Evolutionary conservation across 2,113 vertebrate species (phyloP).

Genomic region (Castor canadensis): DNA sequence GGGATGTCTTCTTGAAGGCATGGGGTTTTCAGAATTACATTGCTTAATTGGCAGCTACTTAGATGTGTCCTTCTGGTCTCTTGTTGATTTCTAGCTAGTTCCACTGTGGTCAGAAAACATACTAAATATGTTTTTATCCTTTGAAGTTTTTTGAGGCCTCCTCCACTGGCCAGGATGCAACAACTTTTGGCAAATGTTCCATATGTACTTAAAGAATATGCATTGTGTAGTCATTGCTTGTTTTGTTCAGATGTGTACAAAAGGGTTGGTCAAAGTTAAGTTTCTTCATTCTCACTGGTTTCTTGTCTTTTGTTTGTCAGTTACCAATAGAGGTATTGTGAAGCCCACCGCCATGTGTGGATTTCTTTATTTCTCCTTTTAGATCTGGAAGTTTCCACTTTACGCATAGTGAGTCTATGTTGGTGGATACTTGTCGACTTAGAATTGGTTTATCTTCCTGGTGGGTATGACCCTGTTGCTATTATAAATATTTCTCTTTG

Average conservation of each 20-base stretch:
- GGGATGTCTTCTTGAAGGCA: not conserved
- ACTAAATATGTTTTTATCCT: not conserved
- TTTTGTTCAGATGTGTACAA: not conserved
- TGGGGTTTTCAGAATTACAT: not conserved
- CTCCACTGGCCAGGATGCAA: not conserved
- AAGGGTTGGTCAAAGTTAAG: not conserved
- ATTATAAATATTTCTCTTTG: not conserved
- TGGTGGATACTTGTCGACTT: not conserved
- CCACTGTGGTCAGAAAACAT: not conserved
- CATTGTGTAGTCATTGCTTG: not conserved
- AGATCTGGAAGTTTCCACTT: not conserved
- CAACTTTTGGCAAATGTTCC: not conserved
- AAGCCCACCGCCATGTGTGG: not conserved
- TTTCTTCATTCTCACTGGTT: not conserved
- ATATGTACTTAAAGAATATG: not conserved
- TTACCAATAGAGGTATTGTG: not conserved
- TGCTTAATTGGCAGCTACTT: not conserved
- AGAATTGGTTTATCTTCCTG: not conserved
- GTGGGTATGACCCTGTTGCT: not conserved
- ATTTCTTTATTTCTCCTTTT: not conserved
- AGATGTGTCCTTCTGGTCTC: not conserved
- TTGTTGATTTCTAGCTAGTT: not conserved
- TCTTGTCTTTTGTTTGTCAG: not conserved
- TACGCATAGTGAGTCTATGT: not conserved
- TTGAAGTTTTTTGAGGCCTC: not conserved